Percentiles rank a stretch among this genome's conserved stretches.
These are phyloP conservation scores for Lysandra bellargus DNA, from an alignment of 2,888 invertebrate genomes.

Conservation along the genomic window DNA sequence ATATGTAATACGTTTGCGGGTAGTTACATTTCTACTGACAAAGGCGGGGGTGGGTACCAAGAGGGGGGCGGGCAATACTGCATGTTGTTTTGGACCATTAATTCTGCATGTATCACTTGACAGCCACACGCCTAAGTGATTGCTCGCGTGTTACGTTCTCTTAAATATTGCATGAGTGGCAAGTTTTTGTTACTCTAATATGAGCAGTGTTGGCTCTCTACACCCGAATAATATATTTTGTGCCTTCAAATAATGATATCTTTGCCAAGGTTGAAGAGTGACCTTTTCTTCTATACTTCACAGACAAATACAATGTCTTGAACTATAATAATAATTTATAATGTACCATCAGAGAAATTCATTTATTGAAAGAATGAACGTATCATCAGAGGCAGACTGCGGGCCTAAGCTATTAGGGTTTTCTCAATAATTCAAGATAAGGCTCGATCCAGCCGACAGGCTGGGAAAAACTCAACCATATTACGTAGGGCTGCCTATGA, in stretches of 20 bases:
- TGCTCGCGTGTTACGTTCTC: constrained; percentile 27
- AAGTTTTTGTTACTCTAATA: not conserved
- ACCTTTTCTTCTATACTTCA: not conserved
- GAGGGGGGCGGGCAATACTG: constrained; percentile 20
- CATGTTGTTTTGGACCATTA: constrained; percentile 30
- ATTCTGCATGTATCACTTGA: constrained; percentile 33
- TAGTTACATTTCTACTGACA: not conserved
- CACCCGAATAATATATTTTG: not conserved
- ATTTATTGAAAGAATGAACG: too few relatives aligned
- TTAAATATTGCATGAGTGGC: constrained; percentile 11
- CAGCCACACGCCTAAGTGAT: constrained; percentile 32
- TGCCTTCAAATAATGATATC: not conserved
- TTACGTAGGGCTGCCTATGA: too few relatives aligned
- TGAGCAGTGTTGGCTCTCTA: not conserved
- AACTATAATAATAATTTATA: too few relatives aligned
- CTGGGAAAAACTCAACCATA: too few relatives aligned
- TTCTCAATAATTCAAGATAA: too few relatives aligned
- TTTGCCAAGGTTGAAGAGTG: not conserved
- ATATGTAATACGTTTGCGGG: not conserved
- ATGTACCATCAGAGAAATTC: too few relatives aligned
- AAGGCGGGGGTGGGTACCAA: not conserved
- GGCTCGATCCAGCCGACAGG: too few relatives aligned
- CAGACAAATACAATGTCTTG: too few relatives aligned
- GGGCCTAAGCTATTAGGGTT: too few relatives aligned
- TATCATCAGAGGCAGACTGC: too few relatives aligned